A percentile compares a stretch with the other conserved stretches of the same genome.
These are phyloP conservation scores for Drosophila aff. DNA, from an alignment of 1,140 invertebrate genomes.

Conservation along the genomic window DNA sequence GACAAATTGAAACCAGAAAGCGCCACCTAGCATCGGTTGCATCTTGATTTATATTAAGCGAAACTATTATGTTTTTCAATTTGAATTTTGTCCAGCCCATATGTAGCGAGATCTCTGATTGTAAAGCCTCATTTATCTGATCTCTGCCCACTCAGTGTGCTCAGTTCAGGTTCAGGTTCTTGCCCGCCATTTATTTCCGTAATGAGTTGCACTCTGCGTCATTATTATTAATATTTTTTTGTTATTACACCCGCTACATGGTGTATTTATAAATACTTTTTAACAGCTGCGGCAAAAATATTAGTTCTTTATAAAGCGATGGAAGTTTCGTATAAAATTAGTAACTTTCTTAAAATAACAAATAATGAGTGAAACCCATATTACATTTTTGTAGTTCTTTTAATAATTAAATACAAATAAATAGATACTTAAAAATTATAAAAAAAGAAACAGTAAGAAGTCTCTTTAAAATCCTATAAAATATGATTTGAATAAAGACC, in stretches of 20 bases:
- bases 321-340: too few relatives aligned
- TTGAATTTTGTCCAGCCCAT: slow-evolving; percentile 21
- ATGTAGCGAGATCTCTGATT: slow-evolving; percentile 11
- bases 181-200: slow-evolving; percentile 47
- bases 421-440: background rate
- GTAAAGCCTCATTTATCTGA: slow-evolving; percentile 12
- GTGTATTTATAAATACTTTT: slow-evolving; percentile 19
- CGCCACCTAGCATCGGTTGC: slow-evolving; percentile 50
- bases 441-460: background rate
- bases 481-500: background rate
- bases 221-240: background rate
- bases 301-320: background rate
- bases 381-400: background rate
- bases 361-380: background rate
- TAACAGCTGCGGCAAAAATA: slow-evolving; percentile 17
- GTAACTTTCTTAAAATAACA: background rate
- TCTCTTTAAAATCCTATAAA: background rate
- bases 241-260: slow-evolving; percentile 41
- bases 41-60: slow-evolving; percentile 39
- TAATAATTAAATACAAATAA: background rate
- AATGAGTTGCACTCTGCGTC: slow-evolving; percentile 49
- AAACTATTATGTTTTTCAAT: slow-evolving; percentile 33
- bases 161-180: slow-evolving; percentile 23
- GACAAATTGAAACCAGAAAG: slow-evolving; percentile 66
- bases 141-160: slow-evolving; percentile 21